phyloP scores from a whole-genome alignment of 2,113 vertebrate genomes.

The Thamnophis sirtalis region DNA sequence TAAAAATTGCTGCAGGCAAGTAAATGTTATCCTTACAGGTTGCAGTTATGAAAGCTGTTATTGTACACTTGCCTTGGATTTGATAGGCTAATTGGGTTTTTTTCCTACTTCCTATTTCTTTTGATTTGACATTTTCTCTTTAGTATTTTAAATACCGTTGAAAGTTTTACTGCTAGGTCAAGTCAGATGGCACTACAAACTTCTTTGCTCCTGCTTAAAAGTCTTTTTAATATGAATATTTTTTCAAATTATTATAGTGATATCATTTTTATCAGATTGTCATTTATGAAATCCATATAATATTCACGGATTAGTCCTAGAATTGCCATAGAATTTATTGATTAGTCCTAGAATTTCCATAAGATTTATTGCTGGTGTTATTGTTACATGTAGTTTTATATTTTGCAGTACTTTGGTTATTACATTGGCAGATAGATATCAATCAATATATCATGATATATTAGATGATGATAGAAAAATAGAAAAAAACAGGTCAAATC shows the following conservation, averaged over 20 bases:
- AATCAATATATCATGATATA: neutral
- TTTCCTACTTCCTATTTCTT: neutral
- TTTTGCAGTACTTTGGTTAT: neutral
- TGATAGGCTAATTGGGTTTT: neutral
- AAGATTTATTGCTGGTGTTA: neutral
- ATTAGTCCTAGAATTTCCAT: neutral
- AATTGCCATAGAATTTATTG: neutral
- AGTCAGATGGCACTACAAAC: neutral
- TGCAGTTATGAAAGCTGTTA: neutral
- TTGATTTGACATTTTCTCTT: neutral
- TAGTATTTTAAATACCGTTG: neutral
- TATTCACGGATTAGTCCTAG: neutral
- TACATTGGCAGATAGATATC: neutral
- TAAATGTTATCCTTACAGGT: neutral
- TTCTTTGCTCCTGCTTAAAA: neutral
- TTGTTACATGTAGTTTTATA: neutral
- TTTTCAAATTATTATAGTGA: neutral
- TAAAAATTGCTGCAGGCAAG: neutral
- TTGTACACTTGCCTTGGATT: neutral
- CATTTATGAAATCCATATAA: neutral
- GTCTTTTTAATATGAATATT: neutral
- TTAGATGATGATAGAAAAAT: neutral
- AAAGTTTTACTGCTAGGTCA: neutral
- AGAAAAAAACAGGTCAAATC: neutral
- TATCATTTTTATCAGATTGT: neutral